Base-by-base conservation (phyloP, 1,140 invertebrate species). In the Mactra quadrangularis region DNA sequence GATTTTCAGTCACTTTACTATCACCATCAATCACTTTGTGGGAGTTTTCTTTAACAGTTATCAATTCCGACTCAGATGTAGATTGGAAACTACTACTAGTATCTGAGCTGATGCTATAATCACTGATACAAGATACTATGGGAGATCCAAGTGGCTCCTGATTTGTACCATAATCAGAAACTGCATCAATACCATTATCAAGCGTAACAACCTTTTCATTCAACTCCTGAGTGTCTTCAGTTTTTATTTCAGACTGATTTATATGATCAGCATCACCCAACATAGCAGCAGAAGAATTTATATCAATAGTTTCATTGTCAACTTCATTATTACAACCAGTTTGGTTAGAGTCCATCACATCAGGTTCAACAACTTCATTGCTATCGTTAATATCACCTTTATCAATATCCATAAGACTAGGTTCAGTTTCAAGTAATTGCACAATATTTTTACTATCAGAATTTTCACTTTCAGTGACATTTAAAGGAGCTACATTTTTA, bases 81-180 rank as follows among this genome's bases (percentile, higher is more conserved):
- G 60, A 60, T 27, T 29, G 47, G 50, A 55, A 60, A 71, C 52
- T 70, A 31, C 52, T 81, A 45, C 76, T 79, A 3, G 77, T 41
- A 33, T 81, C 77, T 59, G 77, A 50, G 45, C 77, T 81, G 29
- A 81, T 60, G 38, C 77, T 81, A 71, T 70, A 47, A 6, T 50
- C 64, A 70, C 38, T 33, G 9, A 60, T 66, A 81, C 70, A 55
- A 15, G 38, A 41, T 41, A 41, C 19, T 55, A 55, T 27, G 19
- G n/a, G 4, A 27, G 53, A 55, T 55, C n/a, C 15, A 19, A 3
- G 13, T 17, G 31, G 9, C 9, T 64, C 31, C 2, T 38, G 7
- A 38, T 13, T 19, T 7, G 3, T 45, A 35, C n/a, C n/a, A n/a
- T n/a, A n/a, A n/a, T n/a, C n/a, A n/a, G n/a, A n/a, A n/a, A n/a